Percentiles rank a stretch among this genome's conserved stretches.
Evolutionary conservation across 2,888 invertebrate species (phyloP).

Genomic region (Euphydryas editha): DNA sequence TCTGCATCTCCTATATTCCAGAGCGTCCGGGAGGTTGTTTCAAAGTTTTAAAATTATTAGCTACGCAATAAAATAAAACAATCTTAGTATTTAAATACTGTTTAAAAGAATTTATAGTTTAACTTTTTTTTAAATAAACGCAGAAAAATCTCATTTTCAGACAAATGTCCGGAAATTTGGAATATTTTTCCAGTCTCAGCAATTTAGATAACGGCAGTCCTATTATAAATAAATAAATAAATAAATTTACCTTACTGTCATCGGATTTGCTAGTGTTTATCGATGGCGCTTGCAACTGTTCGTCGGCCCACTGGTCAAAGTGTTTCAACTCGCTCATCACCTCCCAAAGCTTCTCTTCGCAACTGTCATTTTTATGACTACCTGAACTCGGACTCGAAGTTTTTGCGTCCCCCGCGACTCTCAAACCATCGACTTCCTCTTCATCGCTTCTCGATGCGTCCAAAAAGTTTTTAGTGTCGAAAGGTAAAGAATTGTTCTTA

Average conservation of each 20-base stretch:
- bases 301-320: slow-evolving; percentile 76
- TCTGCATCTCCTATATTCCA: background rate
- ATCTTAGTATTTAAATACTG: no score
- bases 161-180: no score
- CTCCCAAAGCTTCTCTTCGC: slow-evolving; percentile 69
- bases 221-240: no score
- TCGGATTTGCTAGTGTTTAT: slow-evolving; percentile 64
- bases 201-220: background rate
- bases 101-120: no score
- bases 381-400: slow-evolving; percentile 57
- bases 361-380: slow-evolving; percentile 53
- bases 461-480: slow-evolving; percentile 61
- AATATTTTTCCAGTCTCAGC: no score
- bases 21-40: background rate
- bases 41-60: background rate
- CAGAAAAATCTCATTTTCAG: no score
- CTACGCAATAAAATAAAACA: background rate
- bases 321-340: slow-evolving; percentile 73
- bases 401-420: slow-evolving; percentile 50
- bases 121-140: no score
- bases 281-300: slow-evolving; percentile 64
- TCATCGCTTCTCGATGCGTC: slow-evolving; percentile 54
- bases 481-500: slow-evolving; percentile 69
- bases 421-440: slow-evolving; percentile 61
- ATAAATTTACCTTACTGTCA: slow-evolving; percentile 65